Evolutionary conservation across 2,797 vertebrate genomes (phyloP), one percentile per base, ranked within the genome.

Genomic region (Gallinago nigripennis): DNA sequence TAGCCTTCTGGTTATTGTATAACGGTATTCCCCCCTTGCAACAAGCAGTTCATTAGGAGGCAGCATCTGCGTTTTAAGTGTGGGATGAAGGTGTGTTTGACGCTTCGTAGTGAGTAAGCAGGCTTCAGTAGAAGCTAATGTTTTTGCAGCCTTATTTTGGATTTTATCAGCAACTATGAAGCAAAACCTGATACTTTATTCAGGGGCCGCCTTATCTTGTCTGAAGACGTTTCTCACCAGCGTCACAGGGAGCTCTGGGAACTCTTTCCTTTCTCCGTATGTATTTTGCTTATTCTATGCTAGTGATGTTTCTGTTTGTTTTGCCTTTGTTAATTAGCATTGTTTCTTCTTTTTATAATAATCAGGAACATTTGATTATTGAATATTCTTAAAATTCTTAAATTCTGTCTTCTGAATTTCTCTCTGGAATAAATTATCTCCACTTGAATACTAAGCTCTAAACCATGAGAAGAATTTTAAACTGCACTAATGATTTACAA

Each of bases 21-120:
- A 93, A 93, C 17, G 57, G 88, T 94, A 21, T 95, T 92, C 80
- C 79, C 93, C 93, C 37, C 80, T 88, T 88, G 90, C 85, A 94
- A 94, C 78, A 78, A 82, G 69, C 63, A 21, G 61, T 91, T 96
- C 94, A 81, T 97, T 92, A 92, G 87, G 90, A 96, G 91, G 94
- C 92, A 91, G 90, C 80, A 91, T 95, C 94, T 96, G 96, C 92
- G 81, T 92, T 96, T 69, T n/a, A 41, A 84, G 95, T 94, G 94
- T 96, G 93, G 94, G 94, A 91, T 92, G 96, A 92, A 96, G 94
- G 97, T 95, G 89, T 88, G 93, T 90, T 96, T 94, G 95, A 96
- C 94, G 81, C 88, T 93, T 60, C 60, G 63, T 92, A 95, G 92
- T 96, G 95, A 95, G 97, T 92, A 94, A 97, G 95, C 93, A 94